phyloP scores from a whole-genome alignment of 2,113 vertebrate species.

The Equus przewalskii region DNA sequence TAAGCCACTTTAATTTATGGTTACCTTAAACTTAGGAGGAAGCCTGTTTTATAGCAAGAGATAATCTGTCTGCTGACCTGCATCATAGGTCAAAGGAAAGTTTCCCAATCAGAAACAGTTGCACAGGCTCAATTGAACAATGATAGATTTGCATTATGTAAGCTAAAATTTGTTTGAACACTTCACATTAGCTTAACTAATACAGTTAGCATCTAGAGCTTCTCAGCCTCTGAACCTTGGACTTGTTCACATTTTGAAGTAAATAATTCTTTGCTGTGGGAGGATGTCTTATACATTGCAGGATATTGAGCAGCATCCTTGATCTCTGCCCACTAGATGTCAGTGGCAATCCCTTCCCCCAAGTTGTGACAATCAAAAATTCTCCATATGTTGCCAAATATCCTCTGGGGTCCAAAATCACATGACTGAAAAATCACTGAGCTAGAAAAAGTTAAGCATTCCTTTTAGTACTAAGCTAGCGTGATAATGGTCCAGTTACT shows the following conservation, averaged over 20 bases:
- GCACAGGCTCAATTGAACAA: background rate
- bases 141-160: background rate
- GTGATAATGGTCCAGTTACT: background rate
- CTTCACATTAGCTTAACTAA: background rate
- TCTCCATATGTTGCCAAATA: background rate
- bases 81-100: background rate
- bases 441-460: background rate
- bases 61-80: background rate
- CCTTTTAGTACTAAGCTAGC: background rate
- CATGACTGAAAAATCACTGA: background rate
- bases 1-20: background rate
- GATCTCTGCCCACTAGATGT: background rate
- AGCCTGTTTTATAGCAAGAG: background rate
- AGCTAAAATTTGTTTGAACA: background rate
- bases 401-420: background rate
- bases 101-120: background rate
- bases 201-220: background rate
- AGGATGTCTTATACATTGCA: fast-evolving
- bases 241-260: background rate
- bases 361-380: background rate
- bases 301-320: background rate
- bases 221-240: background rate
- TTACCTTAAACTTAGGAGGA: background rate
- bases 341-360: background rate
- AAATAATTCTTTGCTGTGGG: background rate